These are phyloP conservation scores for Drosophila helvetica DNA, from an alignment of 2,888 invertebrate species.

Conservation along the genomic window DNA sequence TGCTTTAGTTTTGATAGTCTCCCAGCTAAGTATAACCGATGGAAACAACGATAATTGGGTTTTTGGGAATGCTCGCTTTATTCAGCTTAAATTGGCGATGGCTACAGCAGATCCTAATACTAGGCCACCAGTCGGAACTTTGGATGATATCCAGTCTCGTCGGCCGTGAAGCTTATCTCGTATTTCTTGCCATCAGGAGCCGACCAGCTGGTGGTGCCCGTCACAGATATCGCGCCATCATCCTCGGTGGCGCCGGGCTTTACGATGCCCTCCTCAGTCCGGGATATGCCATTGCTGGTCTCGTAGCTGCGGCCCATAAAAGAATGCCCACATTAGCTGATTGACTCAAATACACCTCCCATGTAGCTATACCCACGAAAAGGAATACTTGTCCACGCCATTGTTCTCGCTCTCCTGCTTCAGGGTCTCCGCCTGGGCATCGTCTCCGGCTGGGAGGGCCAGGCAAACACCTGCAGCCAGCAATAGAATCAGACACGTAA, in stretches of 20 bases:
- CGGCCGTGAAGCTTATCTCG: constrained; percentile 85
- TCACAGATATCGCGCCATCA: constrained; percentile 85
- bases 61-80: background rate
- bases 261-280: constrained; percentile 83
- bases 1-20: background rate
- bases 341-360: background rate
- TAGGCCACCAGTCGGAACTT: constrained; percentile 75
- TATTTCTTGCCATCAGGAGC: constrained; percentile 85
- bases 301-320: constrained; percentile 79
- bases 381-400: constrained; percentile 85
- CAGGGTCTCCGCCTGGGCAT: constrained; percentile 48
- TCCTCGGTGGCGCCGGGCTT: constrained; percentile 81
- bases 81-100: constrained; percentile 1
- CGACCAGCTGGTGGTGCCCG: constrained; percentile 86
- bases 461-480: constrained; percentile 31
- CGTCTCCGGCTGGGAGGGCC: constrained; percentile 64
- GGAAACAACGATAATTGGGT: background rate
- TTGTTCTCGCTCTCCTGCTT: constrained; percentile 49
- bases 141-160: constrained; percentile 86
- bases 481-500: constrained; percentile 56
- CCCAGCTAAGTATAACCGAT: no score
- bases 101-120: constrained; percentile 3
- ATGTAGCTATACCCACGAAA: constrained; percentile 84
- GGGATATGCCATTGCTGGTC: constrained; percentile 84
- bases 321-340: background rate